A percentile compares a stretch with the other conserved stretches of the same genome.
These are phyloP conservation scores for Drosophila navojoa DNA, from an alignment of 1,140 invertebrate genomes.

Conservation along the genomic window DNA sequence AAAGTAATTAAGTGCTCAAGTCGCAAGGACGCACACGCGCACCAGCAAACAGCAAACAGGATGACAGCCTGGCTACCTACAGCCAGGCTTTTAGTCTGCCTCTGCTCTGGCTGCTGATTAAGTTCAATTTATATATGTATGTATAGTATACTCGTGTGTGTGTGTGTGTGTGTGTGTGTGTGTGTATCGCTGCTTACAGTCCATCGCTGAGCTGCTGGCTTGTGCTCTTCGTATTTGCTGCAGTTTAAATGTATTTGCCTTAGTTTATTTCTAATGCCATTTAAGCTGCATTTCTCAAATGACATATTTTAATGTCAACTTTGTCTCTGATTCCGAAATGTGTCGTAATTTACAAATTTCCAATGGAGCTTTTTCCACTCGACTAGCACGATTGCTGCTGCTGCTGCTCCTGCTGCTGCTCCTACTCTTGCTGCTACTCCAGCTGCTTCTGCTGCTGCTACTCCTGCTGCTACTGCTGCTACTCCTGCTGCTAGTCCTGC, in stretches of 20 bases:
- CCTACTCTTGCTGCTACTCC: no score
- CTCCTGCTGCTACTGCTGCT: no score
- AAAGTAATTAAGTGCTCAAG: conserved; percentile 82
- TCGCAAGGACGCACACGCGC: conserved; percentile 37
- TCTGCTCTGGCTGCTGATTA: conserved; percentile 58
- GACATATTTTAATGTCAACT: conserved; percentile 75
- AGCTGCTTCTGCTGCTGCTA: no score
- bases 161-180: background rate
- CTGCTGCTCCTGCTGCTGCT: no score
- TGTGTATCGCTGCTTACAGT: conserved; percentile 24
- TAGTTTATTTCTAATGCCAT: conserved; percentile 76
- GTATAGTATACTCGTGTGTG: conserved; percentile 6
- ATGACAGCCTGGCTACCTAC: conserved; percentile 9
- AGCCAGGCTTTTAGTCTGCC: conserved; percentile 13
- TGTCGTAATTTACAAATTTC: conserved; percentile 77
- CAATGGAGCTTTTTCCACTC: conserved; percentile 27
- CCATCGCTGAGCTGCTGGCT: conserved; percentile 38
- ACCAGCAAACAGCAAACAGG: background rate
- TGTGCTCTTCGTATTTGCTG: conserved; percentile 26
- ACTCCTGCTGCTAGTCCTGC: background rate
- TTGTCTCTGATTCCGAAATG: conserved; percentile 44
- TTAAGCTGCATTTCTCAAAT: conserved; percentile 75
- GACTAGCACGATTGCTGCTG: background rate
- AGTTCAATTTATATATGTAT: conserved; percentile 73
- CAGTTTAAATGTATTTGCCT: conserved; percentile 54